Evolutionary conservation across 1,140 invertebrate species (phyloP).

Genomic region (Plectus sambesii): DNA sequence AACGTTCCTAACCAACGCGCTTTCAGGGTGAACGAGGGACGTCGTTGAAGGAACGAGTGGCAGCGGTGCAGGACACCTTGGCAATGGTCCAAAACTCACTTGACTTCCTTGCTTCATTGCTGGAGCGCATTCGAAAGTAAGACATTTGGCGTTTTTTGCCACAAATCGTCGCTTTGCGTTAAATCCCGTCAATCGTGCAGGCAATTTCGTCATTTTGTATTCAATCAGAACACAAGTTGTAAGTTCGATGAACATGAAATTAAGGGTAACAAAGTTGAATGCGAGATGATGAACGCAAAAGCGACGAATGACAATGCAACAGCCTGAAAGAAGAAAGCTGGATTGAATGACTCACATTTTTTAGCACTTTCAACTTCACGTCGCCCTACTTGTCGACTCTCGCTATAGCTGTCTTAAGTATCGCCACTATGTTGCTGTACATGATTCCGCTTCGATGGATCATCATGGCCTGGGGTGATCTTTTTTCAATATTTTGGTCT

Average conservation of each 20-base stretch:
- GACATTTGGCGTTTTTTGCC: conserved; percentile 19
- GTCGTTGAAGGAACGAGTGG: conserved; percentile 24
- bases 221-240: too few relatives aligned
- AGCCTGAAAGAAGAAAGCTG: too few relatives aligned
- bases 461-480: conserved; percentile 77
- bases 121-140: conserved; percentile 39
- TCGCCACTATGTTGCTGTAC: conserved; percentile 64
- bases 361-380: conserved; percentile 86
- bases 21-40: conserved; percentile 15
- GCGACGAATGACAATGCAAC: too few relatives aligned
- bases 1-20: too few relatives aligned
- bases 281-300: too few relatives aligned
- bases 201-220: too few relatives aligned
- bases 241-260: too few relatives aligned
- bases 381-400: conserved; percentile 89
- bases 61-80: conserved; percentile 34
- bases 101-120: conserved; percentile 33
- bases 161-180: conserved; percentile 10
- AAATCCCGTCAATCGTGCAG: too few relatives aligned
- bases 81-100: conserved; percentile 28
- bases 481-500: conserved; percentile 1
- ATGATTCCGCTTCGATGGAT: conserved; percentile 78
- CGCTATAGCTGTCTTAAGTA: conserved; percentile 56
- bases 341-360: conserved; percentile 39
- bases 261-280: too few relatives aligned